Evolutionary conservation across 2,113 vertebrate genomes (phyloP).

Genomic region (Craseonycteris thonglongyai): DNA sequence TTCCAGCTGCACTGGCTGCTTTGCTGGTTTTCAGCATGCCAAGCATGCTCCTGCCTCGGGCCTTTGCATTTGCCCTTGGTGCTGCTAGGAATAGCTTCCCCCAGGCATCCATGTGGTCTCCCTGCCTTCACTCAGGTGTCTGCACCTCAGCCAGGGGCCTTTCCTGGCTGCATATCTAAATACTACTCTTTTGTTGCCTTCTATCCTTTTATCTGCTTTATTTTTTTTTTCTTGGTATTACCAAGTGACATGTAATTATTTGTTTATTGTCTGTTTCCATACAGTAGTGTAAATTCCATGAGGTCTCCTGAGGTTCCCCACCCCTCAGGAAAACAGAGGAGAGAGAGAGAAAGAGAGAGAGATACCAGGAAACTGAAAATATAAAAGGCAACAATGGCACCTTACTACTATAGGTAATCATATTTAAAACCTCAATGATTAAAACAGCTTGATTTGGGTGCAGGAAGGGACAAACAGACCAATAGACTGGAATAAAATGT

Average conservation of each 20-base stretch:
- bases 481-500: neutral
- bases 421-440: neutral
- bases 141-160: no score
- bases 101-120: neutral
- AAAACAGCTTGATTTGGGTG: neutral
- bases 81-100: neutral
- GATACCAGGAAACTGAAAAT: neutral
- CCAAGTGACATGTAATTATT: neutral
- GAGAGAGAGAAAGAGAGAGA: neutral
- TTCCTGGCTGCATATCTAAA: neutral
- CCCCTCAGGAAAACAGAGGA: neutral
- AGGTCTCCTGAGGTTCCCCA: neutral
- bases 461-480: neutral
- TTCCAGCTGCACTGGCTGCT: neutral
- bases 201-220: neutral
- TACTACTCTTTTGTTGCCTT: neutral
- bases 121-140: neutral
- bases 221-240: neutral
- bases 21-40: conserved; percentile 8
- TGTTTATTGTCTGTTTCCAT: conserved; percentile 3
- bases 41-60: neutral
- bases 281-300: neutral
- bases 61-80: neutral
- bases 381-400: neutral
- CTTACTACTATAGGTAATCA: neutral